Base-by-base conservation (phyloP, 2,888 invertebrate species). In the Drosophila borealis region DNA sequence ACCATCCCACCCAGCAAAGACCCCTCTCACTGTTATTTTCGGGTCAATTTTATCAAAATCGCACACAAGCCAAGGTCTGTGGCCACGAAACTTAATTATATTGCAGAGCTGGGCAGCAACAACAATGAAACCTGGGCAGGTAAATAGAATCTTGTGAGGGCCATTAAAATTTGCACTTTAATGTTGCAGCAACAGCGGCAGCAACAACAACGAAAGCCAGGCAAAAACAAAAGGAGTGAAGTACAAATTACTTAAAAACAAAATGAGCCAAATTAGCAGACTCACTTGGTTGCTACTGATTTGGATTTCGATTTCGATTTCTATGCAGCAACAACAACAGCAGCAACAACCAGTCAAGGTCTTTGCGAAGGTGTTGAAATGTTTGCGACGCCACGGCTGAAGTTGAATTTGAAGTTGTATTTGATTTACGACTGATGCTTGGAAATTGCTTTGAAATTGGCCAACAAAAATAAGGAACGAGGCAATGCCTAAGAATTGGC, bases 41-140 rank as follows among this genome's bases (percentile, higher is more conserved):
- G 80, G 85, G 81, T 72, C 85, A 87, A 88, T 87, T 87, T 87
- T 85, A 85, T 85, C 85, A 81, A 72, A 83, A 83, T 86, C 86
- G 74, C 80, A 80, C 71, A 67, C 77, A 81, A 84, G 85, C 86
- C 85, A 85, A 85, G 85, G 85, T 85, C 85, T 88, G 71, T 67
- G 82, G 87, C 87, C 81, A 74, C 72, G 81, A 82, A 83, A 85
- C 88, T 88, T 88, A 85, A 88, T 85, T 85, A 85, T 88, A 88
- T 85, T 88, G 86, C 83, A 80, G 74, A 78, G 51, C 55, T 57
- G 62, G 61, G 13, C 55, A 63, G 42, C 56, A 73, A 39, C 34
- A 61, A 50, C 48, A 64, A 59, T 63, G 51, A 48, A 75, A 75
- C 62, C 75, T 72, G 72, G 79, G 76, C 78, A 75, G 69, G 74